Percentiles rank a stretch among this genome's conserved stretches.
Conservation (phyloP, 2,888 invertebrate genomes). For the Bembecia ichneumoniformis region DNA sequence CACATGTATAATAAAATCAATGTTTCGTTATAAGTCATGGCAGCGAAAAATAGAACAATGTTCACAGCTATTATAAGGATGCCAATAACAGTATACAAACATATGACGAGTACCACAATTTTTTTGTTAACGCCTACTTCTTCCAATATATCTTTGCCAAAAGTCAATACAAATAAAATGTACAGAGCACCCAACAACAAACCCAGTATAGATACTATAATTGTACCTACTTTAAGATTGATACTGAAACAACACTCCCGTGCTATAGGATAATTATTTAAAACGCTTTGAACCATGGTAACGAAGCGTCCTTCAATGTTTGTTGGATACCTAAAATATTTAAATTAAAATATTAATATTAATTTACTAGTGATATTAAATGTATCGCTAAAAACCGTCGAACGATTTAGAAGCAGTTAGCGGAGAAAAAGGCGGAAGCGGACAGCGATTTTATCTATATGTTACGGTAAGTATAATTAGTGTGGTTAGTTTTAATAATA, state of each 20-base stretch:
- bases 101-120: slow-evolving; percentile 17
- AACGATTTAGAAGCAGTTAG: too few species aligned
- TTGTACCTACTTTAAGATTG: slow-evolving; percentile 29
- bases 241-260: slow-evolving; percentile 28
- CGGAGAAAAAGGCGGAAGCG: too few species aligned
- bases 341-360: too few species aligned
- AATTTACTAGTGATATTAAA: too few species aligned
- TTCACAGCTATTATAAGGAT: slow-evolving; percentile 25
- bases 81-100: slow-evolving; percentile 27
- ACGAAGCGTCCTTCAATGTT: too few species aligned
- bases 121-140: slow-evolving; percentile 12
- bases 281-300: neutral
- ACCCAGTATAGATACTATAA: slow-evolving; percentile 29
- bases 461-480: too few species aligned
- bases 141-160: slow-evolving; percentile 16
- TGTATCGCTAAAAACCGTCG: too few species aligned
- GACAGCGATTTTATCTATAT: too few species aligned
- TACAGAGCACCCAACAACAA: slow-evolving; percentile 23
- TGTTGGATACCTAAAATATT: too few species aligned
- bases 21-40: slow-evolving; percentile 31
- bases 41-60: slow-evolving; percentile 26
- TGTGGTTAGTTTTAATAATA: too few species aligned
- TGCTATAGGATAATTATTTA: slow-evolving; percentile 4
- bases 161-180: slow-evolving; percentile 5
- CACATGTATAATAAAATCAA: slow-evolving; percentile 36